Evolutionary conservation across 2,113 vertebrate species (phyloP).

Genomic region (Brachyhypopomus occidentalis): DNA sequence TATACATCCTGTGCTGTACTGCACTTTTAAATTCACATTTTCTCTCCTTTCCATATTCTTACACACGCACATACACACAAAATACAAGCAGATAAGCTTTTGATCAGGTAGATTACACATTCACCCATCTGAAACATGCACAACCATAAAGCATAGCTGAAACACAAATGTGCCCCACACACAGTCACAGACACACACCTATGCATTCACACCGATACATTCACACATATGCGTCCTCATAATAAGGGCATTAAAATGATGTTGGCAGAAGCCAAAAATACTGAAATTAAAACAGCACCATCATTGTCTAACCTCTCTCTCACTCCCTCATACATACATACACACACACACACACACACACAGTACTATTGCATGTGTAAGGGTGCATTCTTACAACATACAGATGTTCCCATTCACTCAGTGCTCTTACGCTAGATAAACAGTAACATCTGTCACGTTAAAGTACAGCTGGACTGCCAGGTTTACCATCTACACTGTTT

Average conservation of each 20-base stretch:
- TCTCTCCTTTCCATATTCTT: neutral
- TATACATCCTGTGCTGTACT: neutral
- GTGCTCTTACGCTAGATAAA: conserved; percentile 26
- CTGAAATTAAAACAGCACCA: conserved; percentile 49
- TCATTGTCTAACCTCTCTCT: conserved; percentile 15
- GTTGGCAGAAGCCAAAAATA: conserved; percentile 60
- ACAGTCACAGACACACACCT: conserved; percentile 34
- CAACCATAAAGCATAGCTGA: conserved; percentile 52
- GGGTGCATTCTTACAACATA: conserved; percentile 40
- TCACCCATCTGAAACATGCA: conserved; percentile 15
- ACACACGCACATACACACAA: conserved; percentile 6
- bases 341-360: conserved; percentile 45
- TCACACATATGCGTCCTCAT: conserved; percentile 37
- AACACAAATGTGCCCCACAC: conserved; percentile 66
- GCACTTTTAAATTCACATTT: neutral
- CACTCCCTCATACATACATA: conserved; percentile 6
- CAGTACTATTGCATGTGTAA: conserved; percentile 25
- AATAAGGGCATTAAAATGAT: conserved; percentile 57
- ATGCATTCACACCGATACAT: conserved; percentile 22
- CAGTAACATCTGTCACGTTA: conserved; percentile 45
- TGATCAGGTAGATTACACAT: conserved; percentile 24
- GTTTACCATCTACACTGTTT: conserved; percentile 49
- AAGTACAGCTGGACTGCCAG: conserved; percentile 52
- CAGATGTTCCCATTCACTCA: conserved; percentile 39
- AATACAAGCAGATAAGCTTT: conserved; percentile 19